phyloP scores from a whole-genome alignment of 2,113 vertebrate species.

The Cyprinodon variegatus region DNA sequence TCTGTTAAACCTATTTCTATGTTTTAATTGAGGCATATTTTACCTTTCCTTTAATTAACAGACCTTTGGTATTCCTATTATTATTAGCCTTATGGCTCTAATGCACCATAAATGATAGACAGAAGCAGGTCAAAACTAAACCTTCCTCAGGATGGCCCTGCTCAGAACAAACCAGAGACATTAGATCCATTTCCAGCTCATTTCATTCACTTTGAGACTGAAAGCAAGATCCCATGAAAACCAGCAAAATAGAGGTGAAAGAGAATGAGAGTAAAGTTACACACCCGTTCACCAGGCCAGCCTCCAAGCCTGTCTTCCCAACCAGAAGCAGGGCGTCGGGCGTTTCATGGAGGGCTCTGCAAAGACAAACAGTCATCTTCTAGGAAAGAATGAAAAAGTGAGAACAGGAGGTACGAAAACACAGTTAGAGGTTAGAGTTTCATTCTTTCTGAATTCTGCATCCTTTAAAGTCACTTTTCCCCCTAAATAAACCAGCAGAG shows the following conservation, averaged over 20 bases:
- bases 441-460: no score
- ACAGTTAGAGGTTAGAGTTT: neutral
- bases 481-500: neutral
- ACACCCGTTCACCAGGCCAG: neutral
- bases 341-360: neutral
- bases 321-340: neutral
- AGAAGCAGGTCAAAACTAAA: no score
- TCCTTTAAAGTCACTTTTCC: neutral
- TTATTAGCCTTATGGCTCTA: no score
- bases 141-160: no score
- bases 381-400: neutral
- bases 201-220: no score
- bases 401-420: neutral
- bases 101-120: no score
- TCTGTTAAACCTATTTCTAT: no score
- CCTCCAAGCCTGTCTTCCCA: constrained; percentile 5
- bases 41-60: no score
- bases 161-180: no score
- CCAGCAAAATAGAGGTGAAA: neutral
- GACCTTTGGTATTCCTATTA: no score
- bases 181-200: no score
- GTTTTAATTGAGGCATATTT: no score
- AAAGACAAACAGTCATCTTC: neutral
- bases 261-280: neutral
- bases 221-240: neutral